phyloP scores from a whole-genome alignment of 53 echinoderm and acorn worm species.

The Crossaster papposus region DNA sequence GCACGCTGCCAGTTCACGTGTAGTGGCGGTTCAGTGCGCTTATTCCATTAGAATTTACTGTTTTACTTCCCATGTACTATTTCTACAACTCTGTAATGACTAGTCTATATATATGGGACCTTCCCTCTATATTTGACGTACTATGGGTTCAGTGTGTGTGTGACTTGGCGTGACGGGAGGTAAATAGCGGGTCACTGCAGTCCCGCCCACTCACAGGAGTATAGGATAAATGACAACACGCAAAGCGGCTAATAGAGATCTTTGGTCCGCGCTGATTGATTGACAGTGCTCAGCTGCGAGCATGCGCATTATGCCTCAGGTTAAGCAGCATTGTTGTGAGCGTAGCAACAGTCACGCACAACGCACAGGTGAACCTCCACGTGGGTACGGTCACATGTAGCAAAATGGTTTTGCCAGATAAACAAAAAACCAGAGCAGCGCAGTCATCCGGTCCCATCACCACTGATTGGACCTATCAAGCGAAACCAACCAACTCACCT shows the following conservation, averaged over 20 bases:
- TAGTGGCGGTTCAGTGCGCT: neutral
- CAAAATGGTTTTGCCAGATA: neutral
- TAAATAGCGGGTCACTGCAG: constrained; percentile 54
- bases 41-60: neutral
- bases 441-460: constrained; percentile 20
- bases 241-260: constrained; percentile 54
- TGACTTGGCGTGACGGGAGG: constrained; percentile 48
- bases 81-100: constrained; percentile 40
- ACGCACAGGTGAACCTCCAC: neutral
- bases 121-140: constrained; percentile 21
- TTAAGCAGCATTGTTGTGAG: neutral
- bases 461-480: constrained; percentile 39
- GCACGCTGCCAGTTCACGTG: neutral
- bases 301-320: constrained; percentile 25
- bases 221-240: constrained; percentile 51
- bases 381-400: constrained; percentile 12
- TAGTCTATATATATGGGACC: constrained; percentile 35
- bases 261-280: constrained; percentile 42
- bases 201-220: constrained; percentile 45
- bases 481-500: constrained; percentile 29
- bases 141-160: constrained; percentile 17
- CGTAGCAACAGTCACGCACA: neutral
- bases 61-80: constrained; percentile 38
- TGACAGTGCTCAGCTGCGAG: constrained; percentile 23
- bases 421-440: neutral